Evolutionary conservation across 1,140 invertebrate genomes (phyloP).

Genomic region (Papilio dardanus): DNA sequence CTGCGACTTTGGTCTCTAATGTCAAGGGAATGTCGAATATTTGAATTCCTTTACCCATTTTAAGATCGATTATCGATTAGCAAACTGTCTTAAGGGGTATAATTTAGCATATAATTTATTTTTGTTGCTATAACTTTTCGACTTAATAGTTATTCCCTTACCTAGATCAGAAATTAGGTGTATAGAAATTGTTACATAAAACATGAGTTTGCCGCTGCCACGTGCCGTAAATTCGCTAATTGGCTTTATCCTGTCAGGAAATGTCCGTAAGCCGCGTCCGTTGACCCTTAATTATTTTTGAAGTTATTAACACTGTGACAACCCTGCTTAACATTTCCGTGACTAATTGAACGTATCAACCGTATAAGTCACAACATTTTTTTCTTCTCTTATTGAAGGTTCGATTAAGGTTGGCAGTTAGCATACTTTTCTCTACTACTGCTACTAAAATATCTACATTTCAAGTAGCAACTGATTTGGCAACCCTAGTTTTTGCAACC

Average conservation of each 20-base stretch:
- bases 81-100: too few species aligned
- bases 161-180: not conserved
- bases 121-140: too few species aligned
- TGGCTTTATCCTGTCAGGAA: conserved; percentile 19
- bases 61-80: too few species aligned
- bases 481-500: not conserved
- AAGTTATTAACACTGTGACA: not conserved
- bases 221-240: conserved; percentile 13
- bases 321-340: not conserved
- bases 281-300: not conserved
- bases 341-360: not conserved
- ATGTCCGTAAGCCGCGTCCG: not conserved
- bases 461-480: not conserved
- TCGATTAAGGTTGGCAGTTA: too few species aligned
- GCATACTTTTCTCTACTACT: too few species aligned
- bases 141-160: too few species aligned
- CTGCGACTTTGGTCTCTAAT: too few species aligned
- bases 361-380: not conserved
- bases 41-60: too few species aligned
- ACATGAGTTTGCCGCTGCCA: not conserved
- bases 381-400: too few species aligned
- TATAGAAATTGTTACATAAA: not conserved
- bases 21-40: too few species aligned
- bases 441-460: too few species aligned
- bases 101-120: too few species aligned